Percentiles rank a stretch among this genome's conserved stretches.
phyloP scores from a whole-genome alignment of 2,113 vertebrate species.

The Ibidorhyncha struthersii region DNA sequence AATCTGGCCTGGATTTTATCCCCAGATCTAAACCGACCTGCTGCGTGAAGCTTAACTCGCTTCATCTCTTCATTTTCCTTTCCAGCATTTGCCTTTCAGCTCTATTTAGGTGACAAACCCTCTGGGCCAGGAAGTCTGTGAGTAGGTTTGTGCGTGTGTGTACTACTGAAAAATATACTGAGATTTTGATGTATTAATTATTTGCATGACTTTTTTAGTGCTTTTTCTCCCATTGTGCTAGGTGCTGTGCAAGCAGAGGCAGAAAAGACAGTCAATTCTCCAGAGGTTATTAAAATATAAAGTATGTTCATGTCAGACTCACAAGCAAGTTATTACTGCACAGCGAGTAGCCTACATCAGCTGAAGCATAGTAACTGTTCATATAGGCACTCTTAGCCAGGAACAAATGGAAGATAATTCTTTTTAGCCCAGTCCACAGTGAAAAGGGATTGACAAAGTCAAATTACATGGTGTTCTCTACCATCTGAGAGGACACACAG shows the following conservation, averaged over 20 bases:
- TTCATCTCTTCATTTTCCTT: background rate
- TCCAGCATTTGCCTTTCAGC: background rate
- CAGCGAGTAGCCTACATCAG: slow-evolving; percentile 1
- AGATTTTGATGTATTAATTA: slow-evolving; percentile 22
- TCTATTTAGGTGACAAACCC: background rate
- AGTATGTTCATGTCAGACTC: slow-evolving; percentile 28
- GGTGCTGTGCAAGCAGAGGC: background rate
- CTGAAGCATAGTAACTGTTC: background rate
- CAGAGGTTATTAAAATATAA: slow-evolving; percentile 53
- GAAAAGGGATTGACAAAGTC: slow-evolving; percentile 26
- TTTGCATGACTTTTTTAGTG: background rate
- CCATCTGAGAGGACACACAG: background rate
- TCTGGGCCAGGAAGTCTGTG: background rate
- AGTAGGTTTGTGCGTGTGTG: background rate
- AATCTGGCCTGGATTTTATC: slow-evolving; percentile 5
- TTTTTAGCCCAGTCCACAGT: background rate
- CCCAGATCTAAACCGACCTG: background rate
- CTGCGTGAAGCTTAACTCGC: background rate
- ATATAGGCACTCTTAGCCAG: background rate
- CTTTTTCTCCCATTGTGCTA: background rate
- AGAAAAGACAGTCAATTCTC: slow-evolving; percentile 23
- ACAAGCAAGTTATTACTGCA: slow-evolving; percentile 49
- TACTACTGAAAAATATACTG: background rate
- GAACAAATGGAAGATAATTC: slow-evolving; percentile 9
- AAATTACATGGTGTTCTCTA: slow-evolving; percentile 7